Percentiles rank a stretch among this genome's conserved stretches.
Evolutionary conservation across 2,113 vertebrate species (phyloP).

Genomic region (Poeciliopsis prolifica): DNA sequence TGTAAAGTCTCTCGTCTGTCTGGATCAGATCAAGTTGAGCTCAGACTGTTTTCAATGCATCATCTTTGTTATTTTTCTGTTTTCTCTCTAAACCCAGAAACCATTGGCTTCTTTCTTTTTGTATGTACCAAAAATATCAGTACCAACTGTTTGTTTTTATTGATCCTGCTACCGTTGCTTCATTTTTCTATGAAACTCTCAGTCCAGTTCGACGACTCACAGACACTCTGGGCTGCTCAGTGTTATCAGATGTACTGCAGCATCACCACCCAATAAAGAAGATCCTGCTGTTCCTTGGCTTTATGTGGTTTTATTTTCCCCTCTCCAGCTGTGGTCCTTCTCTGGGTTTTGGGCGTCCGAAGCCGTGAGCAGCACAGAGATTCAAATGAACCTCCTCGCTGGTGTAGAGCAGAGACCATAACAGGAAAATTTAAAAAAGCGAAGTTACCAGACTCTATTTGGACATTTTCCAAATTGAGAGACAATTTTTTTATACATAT

Average conservation of each 20-base stretch:
- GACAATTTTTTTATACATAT: background rate
- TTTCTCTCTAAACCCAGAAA: background rate
- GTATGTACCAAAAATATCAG: background rate
- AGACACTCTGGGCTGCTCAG: background rate
- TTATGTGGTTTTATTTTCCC: background rate
- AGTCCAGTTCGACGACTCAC: background rate
- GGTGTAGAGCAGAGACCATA: conserved; percentile 1
- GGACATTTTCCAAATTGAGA: background rate
- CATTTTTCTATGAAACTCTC: conserved; percentile 6
- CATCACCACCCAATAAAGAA: conserved; percentile 55
- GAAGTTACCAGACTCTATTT: conserved; percentile 1
- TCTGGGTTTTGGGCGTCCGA: conserved; percentile 36
- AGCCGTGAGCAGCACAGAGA: conserved; percentile 36
- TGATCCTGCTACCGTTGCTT: conserved; percentile 5
- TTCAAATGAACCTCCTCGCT: conserved; percentile 9
- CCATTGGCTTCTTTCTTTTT: background rate
- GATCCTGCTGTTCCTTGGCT: background rate
- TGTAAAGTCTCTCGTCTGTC: background rate
- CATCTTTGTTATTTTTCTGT: background rate
- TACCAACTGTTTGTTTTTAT: conserved; percentile 30
- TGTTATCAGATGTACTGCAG: conserved; percentile 8
- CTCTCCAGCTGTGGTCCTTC: conserved; percentile 2
- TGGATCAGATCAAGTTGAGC: too few relatives aligned
- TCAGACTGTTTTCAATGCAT: background rate
- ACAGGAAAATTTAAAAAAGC: background rate